phyloP scores from a whole-genome alignment of 2,113 vertebrate genomes.

The Sciurus niger region DNA sequence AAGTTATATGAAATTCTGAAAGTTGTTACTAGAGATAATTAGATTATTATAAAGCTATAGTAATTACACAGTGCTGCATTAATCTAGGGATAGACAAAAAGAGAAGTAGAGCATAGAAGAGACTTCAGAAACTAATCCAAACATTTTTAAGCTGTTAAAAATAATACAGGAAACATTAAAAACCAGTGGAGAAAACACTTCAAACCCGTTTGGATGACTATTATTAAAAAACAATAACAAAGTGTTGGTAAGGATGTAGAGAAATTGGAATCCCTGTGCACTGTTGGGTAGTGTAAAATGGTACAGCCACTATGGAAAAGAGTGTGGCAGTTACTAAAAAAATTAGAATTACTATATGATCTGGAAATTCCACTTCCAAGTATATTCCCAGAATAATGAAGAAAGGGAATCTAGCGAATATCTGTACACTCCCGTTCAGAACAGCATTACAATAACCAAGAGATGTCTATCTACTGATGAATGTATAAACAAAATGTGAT shows the following conservation, averaged over 20 bases:
- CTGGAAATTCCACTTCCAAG: background rate
- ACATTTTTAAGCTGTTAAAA: background rate
- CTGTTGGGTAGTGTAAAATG: background rate
- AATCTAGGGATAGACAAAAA: background rate
- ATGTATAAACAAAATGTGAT: background rate
- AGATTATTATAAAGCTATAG: background rate
- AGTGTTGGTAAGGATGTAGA: background rate
- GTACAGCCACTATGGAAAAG: background rate
- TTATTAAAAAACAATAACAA: background rate
- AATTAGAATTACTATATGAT: background rate
- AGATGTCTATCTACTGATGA: background rate
- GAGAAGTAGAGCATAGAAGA: background rate
- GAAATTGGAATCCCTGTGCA: background rate
- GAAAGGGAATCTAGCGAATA: background rate
- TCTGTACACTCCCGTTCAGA: background rate
- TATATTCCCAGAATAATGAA: background rate
- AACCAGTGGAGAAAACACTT: background rate
- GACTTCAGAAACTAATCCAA: background rate
- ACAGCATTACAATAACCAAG: background rate
- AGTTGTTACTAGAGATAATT: background rate
- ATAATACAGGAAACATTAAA: background rate
- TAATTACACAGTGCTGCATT: background rate
- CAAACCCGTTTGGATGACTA: background rate
- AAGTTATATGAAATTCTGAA: slow-evolving; percentile 42
- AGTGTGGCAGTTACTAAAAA: background rate